Evolutionary conservation across 2,797 vertebrate genomes (phyloP).

Genomic region (Cirrhinus mrigala): DNA sequence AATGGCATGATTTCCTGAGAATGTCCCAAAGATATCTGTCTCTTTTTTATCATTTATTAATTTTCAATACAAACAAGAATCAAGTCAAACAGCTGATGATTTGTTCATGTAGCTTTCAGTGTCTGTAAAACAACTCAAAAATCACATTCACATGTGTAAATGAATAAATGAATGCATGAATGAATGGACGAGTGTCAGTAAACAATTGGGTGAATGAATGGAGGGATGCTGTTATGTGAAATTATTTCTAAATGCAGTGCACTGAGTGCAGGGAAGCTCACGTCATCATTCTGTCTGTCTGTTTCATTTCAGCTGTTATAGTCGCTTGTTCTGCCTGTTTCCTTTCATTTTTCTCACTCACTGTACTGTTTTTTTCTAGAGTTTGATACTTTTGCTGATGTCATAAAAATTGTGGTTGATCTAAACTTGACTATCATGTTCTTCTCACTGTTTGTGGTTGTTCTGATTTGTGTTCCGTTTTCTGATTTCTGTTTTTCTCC

Average conservation of each 20-base stretch:
- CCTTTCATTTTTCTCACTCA: constrained; percentile 43
- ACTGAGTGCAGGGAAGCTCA: not conserved
- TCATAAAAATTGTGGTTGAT: constrained; percentile 73
- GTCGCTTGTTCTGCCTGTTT: constrained; percentile 26
- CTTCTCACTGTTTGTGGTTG: constrained; percentile 63
- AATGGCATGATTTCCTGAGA: not conserved
- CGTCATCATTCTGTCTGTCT: constrained; percentile 5
- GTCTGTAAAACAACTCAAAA: not conserved
- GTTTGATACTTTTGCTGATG: constrained; percentile 63
- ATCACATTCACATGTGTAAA: not conserved
- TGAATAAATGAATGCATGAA: not conserved
- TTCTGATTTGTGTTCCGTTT: constrained; percentile 74
- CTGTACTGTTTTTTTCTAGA: constrained; percentile 55
- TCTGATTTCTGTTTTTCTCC: constrained; percentile 88
- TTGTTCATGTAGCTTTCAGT: not conserved
- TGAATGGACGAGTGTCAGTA: not conserved
- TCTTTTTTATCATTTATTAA: not conserved
- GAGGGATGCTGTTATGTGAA: not conserved
- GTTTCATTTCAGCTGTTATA: not conserved
- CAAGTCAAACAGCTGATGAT: not conserved
- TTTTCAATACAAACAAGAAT: not conserved
- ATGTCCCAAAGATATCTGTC: not conserved
- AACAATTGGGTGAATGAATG: not conserved
- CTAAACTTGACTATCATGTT: constrained; percentile 73
- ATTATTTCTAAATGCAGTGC: not conserved